Evolutionary conservation across 2,113 vertebrate species (phyloP), one percentile per base, ranked within the genome.

Genomic region (Platanista minor): DNA sequence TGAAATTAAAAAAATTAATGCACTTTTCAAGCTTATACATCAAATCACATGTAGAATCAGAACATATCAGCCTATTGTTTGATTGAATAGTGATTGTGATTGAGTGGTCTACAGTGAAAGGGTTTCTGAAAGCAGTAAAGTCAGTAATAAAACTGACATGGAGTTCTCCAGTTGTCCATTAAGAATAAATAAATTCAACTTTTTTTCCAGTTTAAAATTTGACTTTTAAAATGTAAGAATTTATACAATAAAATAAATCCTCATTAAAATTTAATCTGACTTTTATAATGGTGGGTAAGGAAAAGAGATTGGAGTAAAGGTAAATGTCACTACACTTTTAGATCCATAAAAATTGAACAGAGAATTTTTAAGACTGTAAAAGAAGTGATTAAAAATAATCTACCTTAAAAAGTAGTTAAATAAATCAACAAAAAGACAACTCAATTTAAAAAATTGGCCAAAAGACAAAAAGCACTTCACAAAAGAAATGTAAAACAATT

Each of bases 311-410:
- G 54, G 10, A 94, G 43, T 49, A 67, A 87, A 90, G 20, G 23
- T 66, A 90, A 90, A 96, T 72, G 29, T 75, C 25, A 57, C 3
- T 62, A 75, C 52, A 52, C 3, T 90, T 91, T 78, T 41, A 92
- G 62, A 92, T 21, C 27, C 29, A 46, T 27, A 90, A 90, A 97
- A 92, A 93, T 2, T 69, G 86, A 95, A 78, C 39, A 89, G 33
- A 96, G 25, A 52, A 69, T 85, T 90, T 86, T 59, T 71, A 95
- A 81, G 25, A 82, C 8, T 62, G 78, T 72, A 72, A 87, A 69
- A 93, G 77, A 86, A 94, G 20, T 57, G 31, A 92, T 64, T 87
- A 39, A 74, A 91, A 96, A 41, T 75, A 95, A 78, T 59, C 43
- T 64, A 91, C 15, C 43, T 90, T 84, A 83, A 96, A 85, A 96